A percentile compares a stretch with the other conserved stretches of the same genome.
These are phyloP conservation scores for Pelvicachromis taeniatus DNA, from an alignment of 2,113 vertebrate genomes.

Conservation along the genomic window DNA sequence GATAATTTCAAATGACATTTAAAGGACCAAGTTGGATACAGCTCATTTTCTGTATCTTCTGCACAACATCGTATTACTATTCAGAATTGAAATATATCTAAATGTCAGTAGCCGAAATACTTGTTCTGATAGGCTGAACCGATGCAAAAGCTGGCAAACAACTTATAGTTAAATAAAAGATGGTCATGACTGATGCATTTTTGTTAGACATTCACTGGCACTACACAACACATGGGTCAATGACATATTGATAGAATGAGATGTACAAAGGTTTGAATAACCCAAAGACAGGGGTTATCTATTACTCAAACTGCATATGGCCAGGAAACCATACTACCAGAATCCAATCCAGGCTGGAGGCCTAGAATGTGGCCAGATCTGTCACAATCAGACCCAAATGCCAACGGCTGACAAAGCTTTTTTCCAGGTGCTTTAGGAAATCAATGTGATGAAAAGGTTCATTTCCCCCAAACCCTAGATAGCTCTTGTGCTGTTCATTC, in stretches of 20 bases:
- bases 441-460: constrained; percentile 77
- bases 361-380: constrained; percentile 60
- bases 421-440: constrained; percentile 74
- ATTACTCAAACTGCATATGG: constrained; percentile 52
- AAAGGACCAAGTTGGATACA: not conserved
- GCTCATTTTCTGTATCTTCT: not conserved
- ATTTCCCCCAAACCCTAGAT: constrained; percentile 65
- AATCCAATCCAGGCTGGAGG: constrained; percentile 45
- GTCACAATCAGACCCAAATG: constrained; percentile 74
- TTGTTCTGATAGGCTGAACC: not conserved
- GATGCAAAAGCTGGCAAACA: not conserved
- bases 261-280: constrained; percentile 59
- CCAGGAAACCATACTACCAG: constrained; percentile 15
- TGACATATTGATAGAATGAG: constrained; percentile 43
- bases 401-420: constrained; percentile 70
- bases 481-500: constrained; percentile 58
- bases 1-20: constrained; percentile 39
- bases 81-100: not conserved
- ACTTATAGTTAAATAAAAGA: constrained; percentile 12
- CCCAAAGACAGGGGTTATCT: constrained; percentile 60
- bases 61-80: not conserved
- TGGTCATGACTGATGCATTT: constrained; percentile 2
- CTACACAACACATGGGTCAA: not conserved
- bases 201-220: constrained; percentile 1
- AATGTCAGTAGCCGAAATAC: not conserved